Percentiles rank a stretch among this genome's conserved stretches.
phyloP scores from a whole-genome alignment of 1,140 invertebrate genomes.

The Pinna nobilis region DNA sequence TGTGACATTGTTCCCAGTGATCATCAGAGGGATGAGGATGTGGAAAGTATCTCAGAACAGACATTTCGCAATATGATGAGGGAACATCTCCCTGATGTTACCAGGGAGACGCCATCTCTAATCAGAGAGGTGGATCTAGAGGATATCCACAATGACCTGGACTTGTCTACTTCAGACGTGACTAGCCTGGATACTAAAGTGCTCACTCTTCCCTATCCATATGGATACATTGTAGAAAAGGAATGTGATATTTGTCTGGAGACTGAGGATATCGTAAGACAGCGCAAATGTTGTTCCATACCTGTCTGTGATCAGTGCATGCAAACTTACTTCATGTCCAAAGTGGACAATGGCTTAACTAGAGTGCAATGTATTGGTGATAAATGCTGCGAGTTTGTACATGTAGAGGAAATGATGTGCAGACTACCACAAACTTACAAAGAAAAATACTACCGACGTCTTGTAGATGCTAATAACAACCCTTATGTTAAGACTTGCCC shows the following conservation, averaged over 20 bases:
- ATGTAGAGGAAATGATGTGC: constrained; percentile 71
- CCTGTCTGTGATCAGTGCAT: constrained; percentile 72
- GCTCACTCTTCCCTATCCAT: no score
- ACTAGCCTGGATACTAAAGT: no score
- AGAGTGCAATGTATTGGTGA: constrained; percentile 71
- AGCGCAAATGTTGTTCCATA: constrained; percentile 74
- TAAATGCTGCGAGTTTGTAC: constrained; percentile 64
- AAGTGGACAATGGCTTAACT: constrained; percentile 65
- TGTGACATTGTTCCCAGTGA: no score
- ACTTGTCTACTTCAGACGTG: no score
- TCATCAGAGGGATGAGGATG: no score
- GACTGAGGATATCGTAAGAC: constrained; percentile 28
- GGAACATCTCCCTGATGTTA: no score
- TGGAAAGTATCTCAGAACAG: no score
- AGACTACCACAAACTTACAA: constrained; percentile 61
- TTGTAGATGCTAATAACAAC: constrained; percentile 72
- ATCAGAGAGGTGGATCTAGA: no score
- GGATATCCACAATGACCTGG: no score
- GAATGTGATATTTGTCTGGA: constrained; percentile 63
- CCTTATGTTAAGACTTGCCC: constrained; percentile 74
- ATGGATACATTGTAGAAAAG: no score
- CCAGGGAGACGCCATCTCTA: no score
- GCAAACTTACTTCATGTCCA: constrained; percentile 60
- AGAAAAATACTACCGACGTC: constrained; percentile 70
- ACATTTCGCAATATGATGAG: no score